Conservation (phyloP, 1,140 invertebrate genomes). For the Plectus sambesii region DNA sequence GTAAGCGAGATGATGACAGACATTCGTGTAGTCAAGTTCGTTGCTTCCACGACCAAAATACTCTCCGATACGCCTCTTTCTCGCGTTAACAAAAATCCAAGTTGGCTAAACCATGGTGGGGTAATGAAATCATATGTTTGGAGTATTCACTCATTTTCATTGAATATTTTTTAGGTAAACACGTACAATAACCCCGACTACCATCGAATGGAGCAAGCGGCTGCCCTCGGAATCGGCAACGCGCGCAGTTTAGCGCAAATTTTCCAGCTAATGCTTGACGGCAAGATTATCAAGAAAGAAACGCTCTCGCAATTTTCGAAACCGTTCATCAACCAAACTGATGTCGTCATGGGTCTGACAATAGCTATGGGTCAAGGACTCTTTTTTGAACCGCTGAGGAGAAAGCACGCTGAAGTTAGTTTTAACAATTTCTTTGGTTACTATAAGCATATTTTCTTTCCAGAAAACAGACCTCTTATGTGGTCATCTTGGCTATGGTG, state of each 20-base stretch:
- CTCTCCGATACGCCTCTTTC: slow-evolving; percentile 10
- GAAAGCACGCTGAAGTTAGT: too few species aligned
- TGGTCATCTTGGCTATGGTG: too few species aligned
- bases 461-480: too few species aligned
- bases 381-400: too few species aligned
- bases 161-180: slow-evolving; percentile 16
- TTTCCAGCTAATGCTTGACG: slow-evolving; percentile 19
- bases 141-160: too few species aligned
- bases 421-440: too few species aligned
- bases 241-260: slow-evolving; percentile 37
- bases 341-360: neutral
- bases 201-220: slow-evolving; percentile 10
- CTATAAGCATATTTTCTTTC: too few species aligned
- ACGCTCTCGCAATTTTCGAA: slow-evolving; percentile 13
- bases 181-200: slow-evolving; percentile 26
- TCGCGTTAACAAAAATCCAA: slow-evolving; percentile 17
- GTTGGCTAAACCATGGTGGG: slow-evolving; percentile 14
- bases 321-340: slow-evolving; percentile 6
- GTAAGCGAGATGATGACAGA: slow-evolving; percentile 21
- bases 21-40: slow-evolving; percentile 19
- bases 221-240: slow-evolving; percentile 32
- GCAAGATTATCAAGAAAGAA: slow-evolving; percentile 18
- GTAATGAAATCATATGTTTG: slow-evolving; percentile 8
- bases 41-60: slow-evolving; percentile 16
- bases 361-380: neutral